Base-by-base conservation (phyloP, 1,140 invertebrate genomes). In the Chironomus striatipennis region DNA sequence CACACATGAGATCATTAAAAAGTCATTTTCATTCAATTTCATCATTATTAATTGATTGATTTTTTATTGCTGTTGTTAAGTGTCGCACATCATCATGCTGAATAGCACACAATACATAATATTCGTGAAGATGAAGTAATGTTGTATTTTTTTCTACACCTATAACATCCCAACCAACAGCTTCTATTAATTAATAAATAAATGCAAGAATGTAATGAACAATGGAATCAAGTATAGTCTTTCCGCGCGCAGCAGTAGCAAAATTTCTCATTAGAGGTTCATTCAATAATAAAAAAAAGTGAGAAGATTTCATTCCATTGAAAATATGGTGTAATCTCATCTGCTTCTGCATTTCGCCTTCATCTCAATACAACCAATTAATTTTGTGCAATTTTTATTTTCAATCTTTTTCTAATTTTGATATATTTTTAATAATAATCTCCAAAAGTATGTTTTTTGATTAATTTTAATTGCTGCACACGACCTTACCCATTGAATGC, bases 251-350 rank as follows among this genome's bases (percentile, higher is more conserved):
- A 34, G 24, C 24, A 34, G n/a, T n/a, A n/a, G 5, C 24, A 34
- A 34, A 34, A 34, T 34, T 34, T 34, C 24, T 34, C 24, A 34
- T 34, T 34, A 34, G 24, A 34, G 1, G 24, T 34, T n/a, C 47
- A 57, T n/a, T 12, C 47, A 57, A n/a, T n/a, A 57, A 15, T 47
- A 8, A 47, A 12, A 8, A n/a, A 57, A 57, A 57, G 47, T 57
- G 47, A 57, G 47, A 57, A 57, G 47, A 57, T 57, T 57, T 57
- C 12, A 57, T n/a, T n/a, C n/a, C 47, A 57, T 57, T 57, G 47
- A 57, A 57, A 57, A 57, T 15, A 34, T 57, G 47, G 5, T 57
- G 47, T 10, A 57, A 57, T 57, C 47, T 57, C 47, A 57, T 57
- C 47, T 57, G 24, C 24, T 34, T 57, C 47, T 57, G 12, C 47